These are phyloP conservation scores for Uropetala carovei DNA, from an alignment of 2,888 invertebrate genomes.

Conservation along the genomic window DNA sequence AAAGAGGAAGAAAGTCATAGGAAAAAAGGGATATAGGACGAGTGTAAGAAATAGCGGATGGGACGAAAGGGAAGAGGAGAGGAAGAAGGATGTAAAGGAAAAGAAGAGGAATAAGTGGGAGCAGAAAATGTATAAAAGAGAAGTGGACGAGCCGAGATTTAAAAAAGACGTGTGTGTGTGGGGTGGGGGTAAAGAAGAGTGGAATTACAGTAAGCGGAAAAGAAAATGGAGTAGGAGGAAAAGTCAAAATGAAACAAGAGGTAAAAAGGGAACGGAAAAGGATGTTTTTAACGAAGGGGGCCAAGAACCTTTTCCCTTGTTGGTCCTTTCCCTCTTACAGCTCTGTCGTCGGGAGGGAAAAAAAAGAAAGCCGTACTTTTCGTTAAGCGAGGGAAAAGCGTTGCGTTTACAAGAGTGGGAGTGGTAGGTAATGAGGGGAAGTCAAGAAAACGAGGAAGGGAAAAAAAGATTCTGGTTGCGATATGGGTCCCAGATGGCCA, in stretches of 20 bases:
- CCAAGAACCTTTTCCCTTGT: too few species aligned
- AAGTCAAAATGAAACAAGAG: not conserved
- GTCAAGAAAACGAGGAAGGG: not conserved
- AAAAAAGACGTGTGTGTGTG: not conserved
- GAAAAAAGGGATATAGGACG: too few species aligned
- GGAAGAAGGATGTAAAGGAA: too few species aligned
- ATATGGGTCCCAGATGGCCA: too few species aligned
- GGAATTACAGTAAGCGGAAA: not conserved
- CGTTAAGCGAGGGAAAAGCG: not conserved
- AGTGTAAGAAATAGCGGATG: too few species aligned
- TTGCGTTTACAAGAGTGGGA: not conserved
- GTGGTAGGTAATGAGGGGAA: not conserved
- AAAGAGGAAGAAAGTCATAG: too few species aligned
- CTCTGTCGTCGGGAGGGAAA: not conserved
- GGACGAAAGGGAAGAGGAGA: too few species aligned
- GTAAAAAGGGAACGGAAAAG: not conserved
- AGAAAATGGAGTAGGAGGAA: not conserved
- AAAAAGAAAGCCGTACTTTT: not conserved
- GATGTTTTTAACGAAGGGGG: not conserved
- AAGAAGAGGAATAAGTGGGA: not conserved
- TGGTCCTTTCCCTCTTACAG: not conserved
- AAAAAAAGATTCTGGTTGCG: too few species aligned
- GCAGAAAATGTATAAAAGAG: not conserved
- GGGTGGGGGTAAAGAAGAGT: not conserved
- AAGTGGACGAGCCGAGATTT: not conserved